A percentile compares a stretch with the other conserved stretches of the same genome.
Evolutionary conservation across 1,140 invertebrate species (phyloP).

Genomic region (Phymastichus coffea): DNA sequence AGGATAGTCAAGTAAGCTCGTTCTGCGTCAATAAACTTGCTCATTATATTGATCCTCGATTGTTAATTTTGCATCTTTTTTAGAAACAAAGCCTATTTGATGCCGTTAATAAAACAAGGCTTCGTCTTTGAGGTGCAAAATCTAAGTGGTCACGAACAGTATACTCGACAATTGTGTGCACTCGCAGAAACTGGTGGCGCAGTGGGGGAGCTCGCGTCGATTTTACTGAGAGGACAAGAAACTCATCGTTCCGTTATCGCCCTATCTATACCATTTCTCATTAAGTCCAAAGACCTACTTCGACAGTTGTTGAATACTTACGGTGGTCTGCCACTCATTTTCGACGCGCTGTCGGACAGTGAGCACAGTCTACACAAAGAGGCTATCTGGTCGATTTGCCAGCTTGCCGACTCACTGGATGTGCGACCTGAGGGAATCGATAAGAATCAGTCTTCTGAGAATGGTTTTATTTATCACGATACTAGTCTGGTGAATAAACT

Average conservation of each 20-base stretch:
- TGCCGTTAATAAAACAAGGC: constrained; percentile 47
- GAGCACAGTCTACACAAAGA: constrained; percentile 41
- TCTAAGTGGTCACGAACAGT: constrained; percentile 39
- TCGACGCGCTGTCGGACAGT: constrained; percentile 35
- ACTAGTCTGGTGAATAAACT: not conserved
- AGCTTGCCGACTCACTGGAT: constrained; percentile 39
- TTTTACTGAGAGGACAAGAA: constrained; percentile 42
- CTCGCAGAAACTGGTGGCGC: constrained; percentile 45
- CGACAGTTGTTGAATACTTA: constrained; percentile 40
- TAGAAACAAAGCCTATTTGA: constrained; percentile 46
- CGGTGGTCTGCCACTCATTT: constrained; percentile 45
- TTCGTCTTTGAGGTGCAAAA: constrained; percentile 48
- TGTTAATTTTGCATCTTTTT: constrained; percentile 7
- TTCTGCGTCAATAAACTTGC: not conserved
- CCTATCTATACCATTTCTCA: constrained; percentile 50
- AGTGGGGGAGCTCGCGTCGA: constrained; percentile 42
- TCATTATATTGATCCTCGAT: not conserved
- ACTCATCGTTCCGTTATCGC: constrained; percentile 42
- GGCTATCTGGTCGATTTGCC: constrained; percentile 47
- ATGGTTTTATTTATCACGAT: not conserved
- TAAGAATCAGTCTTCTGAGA: constrained; percentile 15
- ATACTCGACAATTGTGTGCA: constrained; percentile 32
- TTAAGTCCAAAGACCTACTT: constrained; percentile 39
- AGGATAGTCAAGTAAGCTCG: constrained; percentile 41
- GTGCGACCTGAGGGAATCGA: constrained; percentile 35